Percentiles rank a stretch among this genome's conserved stretches.
These are phyloP conservation scores for Furnarius figulus DNA, from an alignment of 2,113 vertebrate genomes.

Conservation along the genomic window DNA sequence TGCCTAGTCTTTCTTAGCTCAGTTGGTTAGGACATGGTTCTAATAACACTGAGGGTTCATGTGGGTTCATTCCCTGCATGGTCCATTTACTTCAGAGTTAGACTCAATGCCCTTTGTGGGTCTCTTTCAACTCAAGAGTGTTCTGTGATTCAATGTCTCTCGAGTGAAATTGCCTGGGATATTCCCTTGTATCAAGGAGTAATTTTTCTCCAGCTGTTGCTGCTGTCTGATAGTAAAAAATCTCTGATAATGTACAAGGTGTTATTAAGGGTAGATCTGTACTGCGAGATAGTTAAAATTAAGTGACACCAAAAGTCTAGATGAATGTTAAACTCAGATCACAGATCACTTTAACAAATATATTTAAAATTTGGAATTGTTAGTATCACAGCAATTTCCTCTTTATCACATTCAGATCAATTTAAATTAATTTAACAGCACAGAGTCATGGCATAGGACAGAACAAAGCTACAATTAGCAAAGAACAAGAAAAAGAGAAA, in stretches of 20 bases:
- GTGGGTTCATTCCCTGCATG: background rate
- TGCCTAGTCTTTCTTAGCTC: background rate
- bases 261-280: background rate
- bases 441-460: background rate
- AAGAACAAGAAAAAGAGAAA: background rate
- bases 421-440: background rate
- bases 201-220: background rate
- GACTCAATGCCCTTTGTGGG: background rate
- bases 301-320: background rate
- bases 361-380: background rate
- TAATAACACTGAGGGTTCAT: background rate
- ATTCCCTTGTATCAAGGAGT: background rate
- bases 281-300: background rate
- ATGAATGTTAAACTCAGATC: background rate
- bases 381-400: background rate
- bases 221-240: background rate
- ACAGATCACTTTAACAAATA: background rate
- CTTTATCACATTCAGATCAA: background rate
- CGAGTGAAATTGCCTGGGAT: background rate
- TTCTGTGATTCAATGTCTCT: background rate
- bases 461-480: background rate
- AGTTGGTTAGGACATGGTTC: background rate
- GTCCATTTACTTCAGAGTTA: background rate
- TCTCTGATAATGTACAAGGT: background rate
- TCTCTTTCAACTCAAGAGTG: background rate